Evolutionary conservation across 2,797 vertebrate genomes (phyloP), one percentile per base, ranked within the genome.

Genomic region (Acanthornis magna): DNA sequence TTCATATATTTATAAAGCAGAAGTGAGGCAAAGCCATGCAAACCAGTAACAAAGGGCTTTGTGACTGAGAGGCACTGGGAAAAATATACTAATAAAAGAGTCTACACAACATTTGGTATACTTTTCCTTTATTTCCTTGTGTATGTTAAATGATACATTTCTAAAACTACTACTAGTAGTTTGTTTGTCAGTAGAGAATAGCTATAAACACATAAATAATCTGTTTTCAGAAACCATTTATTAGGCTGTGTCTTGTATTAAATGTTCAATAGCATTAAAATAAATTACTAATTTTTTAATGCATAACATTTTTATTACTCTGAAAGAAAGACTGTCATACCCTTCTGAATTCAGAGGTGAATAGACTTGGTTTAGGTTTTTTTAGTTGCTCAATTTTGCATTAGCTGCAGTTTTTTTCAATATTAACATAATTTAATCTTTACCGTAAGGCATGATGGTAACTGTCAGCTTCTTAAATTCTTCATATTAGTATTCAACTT

Each of bases 401-500:
- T 21, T 50, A 78, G 66, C 38, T 82, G n/a, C 25, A 53, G 5
- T 34, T 87, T 96, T 96, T 78, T 93, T 53, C 40, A 79, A 11
- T 78, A 72, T 70, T 79, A 65, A 58, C 2, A 16, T 45, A 75
- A 54, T 75, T 66, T 82, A 27, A 72, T 80, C 34, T 93, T 95
- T 91, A 73, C 57, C 36, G 62, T 63, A 47, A 62, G 60, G 51
- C 54, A 67, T 65, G 43, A 90, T 48, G 68, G 61, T 81, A 89
- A 32, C 58, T 81, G 85, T 68, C 82, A 70, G 54, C 45, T 90
- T 76, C 70, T 21, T 57, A 47, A 65, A 50, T 83, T 84, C 36
- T 88, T 80, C 58, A 86, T 85, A 50, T 76, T 95, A 81, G 85
- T 93, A 51, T 95, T 95, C 78, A 94, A 71, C 61, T 72, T 96